Conservation (phyloP, 2,113 vertebrate genomes). For the Rhynchomys soricoides region DNA sequence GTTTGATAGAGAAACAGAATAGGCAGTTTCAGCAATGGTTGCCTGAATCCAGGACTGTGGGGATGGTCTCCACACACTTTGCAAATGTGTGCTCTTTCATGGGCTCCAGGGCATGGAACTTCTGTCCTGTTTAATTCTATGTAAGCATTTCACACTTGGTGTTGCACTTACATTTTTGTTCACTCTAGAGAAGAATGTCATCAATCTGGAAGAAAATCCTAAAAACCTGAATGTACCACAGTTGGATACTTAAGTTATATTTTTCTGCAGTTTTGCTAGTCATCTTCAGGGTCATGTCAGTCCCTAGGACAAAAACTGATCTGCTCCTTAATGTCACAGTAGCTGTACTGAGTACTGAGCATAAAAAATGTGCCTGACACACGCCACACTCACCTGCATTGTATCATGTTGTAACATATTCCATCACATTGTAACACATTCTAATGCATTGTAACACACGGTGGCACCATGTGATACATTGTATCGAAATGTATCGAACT, state of each 20-base stretch:
- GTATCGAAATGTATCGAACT: not conserved
- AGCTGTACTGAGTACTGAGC: accelerated
- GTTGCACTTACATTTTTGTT: not conserved
- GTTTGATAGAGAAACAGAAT: not conserved
- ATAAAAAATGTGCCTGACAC: not conserved
- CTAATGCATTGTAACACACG: too few species aligned
- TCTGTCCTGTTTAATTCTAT: not conserved
- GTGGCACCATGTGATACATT: too few species aligned
- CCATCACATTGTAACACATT: too few species aligned
- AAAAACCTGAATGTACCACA: too few species aligned
- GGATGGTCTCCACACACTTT: not conserved
- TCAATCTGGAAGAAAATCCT: not conserved
- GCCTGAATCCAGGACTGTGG: too few species aligned
- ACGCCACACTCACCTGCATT: not conserved
- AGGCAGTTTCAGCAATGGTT: not conserved
- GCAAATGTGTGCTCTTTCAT: not conserved
- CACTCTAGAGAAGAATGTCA: not conserved
- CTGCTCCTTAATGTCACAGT: too few species aligned
- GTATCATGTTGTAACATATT: not conserved
- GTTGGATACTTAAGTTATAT: not conserved
- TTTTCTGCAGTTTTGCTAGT: not conserved
- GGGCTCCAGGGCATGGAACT: too few species aligned
- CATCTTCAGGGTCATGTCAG: not conserved
- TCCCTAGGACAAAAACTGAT: not conserved
- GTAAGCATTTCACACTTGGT: not conserved